These are phyloP conservation scores for Akabosia matsudoensis DNA, from an alignment of 1,140 invertebrate genomes.

Conservation along the genomic window DNA sequence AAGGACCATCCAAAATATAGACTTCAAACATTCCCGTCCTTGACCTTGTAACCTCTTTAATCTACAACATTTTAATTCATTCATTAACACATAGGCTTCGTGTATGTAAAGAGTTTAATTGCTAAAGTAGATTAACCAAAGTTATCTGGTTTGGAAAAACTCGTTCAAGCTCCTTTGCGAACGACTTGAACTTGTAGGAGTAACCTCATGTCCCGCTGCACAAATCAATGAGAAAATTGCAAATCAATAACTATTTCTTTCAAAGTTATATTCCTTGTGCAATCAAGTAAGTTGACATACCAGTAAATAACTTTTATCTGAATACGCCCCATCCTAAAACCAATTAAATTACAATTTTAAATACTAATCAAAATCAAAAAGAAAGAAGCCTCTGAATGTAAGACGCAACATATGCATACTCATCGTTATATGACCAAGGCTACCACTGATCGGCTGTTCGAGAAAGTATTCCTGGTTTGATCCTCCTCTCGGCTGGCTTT, in stretches of 20 bases:
- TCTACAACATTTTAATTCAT: constrained; percentile 27
- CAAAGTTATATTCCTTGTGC: background rate
- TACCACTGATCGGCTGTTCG: too few relatives aligned
- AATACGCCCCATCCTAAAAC: too few relatives aligned
- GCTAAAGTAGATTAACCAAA: constrained; percentile 26
- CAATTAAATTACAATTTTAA: too few relatives aligned
- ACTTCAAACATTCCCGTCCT: constrained; percentile 40
- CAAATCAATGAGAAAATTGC: background rate
- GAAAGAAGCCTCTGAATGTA: too few relatives aligned
- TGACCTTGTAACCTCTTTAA: constrained; percentile 30
- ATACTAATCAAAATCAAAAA: too few relatives aligned
- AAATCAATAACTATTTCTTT: background rate
- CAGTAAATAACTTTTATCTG: constrained; percentile 37
- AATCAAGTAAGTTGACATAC: constrained; percentile 26
- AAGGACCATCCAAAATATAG: constrained; percentile 20
- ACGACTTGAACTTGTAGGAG: constrained; percentile 37
- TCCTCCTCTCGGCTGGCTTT: too few relatives aligned
- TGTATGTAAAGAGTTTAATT: background rate
- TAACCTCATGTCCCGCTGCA: constrained; percentile 44
- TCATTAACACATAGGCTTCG: too few relatives aligned
- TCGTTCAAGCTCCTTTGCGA: constrained; percentile 36
- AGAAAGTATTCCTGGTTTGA: too few relatives aligned
- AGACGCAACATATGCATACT: too few relatives aligned
- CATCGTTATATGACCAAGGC: too few relatives aligned
- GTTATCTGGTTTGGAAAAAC: constrained; percentile 28